Evolutionary conservation across 2,113 vertebrate genomes (phyloP), one percentile per base, ranked within the genome.

Genomic region (Passer montanus): DNA sequence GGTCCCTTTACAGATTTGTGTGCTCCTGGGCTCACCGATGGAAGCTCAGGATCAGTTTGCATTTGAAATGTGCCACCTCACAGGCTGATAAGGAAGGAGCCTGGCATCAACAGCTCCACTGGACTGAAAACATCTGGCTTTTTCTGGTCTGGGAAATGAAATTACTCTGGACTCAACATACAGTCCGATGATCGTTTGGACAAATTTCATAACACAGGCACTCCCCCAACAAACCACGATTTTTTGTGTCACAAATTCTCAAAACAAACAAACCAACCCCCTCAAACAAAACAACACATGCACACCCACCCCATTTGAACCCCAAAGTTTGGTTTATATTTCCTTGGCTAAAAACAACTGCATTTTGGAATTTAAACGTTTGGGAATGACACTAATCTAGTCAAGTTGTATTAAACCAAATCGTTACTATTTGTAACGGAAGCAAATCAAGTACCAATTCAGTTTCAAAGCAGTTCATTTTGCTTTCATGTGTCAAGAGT

Each of bases 151-250:
- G 24, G 30, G 39, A 76, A 90, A 31, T 31, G 26, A 52, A 87
- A 41, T 15, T 4, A 72, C 58, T 69, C 33, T 43, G 30, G 13
- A 70, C 35, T 64, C 44, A 82, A 52, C 58, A 74, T 17, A 30
- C 6, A 62, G 60, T 27, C 60, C 82, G 22, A 49, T 22, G 13
- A 63, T 27, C 4, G 2, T 26, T 17, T 35, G 33, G 30, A 74
- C 43, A 46, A 56, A 37, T 58, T 78, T 59, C 21, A 0, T 74
- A 77, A 77, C 39, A 64, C 24, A 77, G 31, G 37, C 58, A 43
- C 26, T 44, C 5, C 7, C 6, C 8, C 11, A 43, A 3, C n/a
- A 92, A 15, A 12, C 1, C 0, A 2, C 11, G 20, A n/a, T 16
- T 69, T 73, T 62, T 52, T 41, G 53, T 35, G 21, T 23, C 73